Percentiles rank a stretch among this genome's conserved stretches.
phyloP scores from a whole-genome alignment of 1,140 invertebrate genomes.

The Pogonognathellus flavescens region DNA sequence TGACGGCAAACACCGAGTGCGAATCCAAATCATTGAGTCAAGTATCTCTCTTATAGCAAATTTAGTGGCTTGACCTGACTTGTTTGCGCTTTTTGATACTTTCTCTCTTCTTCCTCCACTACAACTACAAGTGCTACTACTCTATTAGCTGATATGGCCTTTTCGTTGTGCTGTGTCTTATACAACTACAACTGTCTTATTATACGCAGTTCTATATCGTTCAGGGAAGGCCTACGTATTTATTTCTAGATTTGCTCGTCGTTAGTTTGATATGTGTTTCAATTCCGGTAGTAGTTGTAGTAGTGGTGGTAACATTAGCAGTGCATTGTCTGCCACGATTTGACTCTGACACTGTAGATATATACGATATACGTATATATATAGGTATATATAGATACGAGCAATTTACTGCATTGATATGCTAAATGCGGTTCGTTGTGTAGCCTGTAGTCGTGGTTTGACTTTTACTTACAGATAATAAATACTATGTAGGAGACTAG shows the following conservation, averaged over 20 bases:
- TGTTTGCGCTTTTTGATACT: background rate
- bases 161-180: background rate
- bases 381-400: too few species aligned
- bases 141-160: background rate
- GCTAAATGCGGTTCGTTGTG: too few species aligned
- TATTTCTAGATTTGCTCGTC: slow-evolving; percentile 21
- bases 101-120: background rate
- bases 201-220: background rate
- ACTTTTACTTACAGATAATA: too few species aligned
- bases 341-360: background rate
- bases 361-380: background rate
- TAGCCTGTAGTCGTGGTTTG: too few species aligned
- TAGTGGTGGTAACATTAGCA: background rate
- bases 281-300: too few species aligned
- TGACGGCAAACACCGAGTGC: slow-evolving; percentile 26
- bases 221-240: background rate
- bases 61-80: slow-evolving; percentile 36
- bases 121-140: slow-evolving; percentile 6
- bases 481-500: too few species aligned
- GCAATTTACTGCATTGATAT: too few species aligned
- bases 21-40: slow-evolving; percentile 40
- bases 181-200: background rate
- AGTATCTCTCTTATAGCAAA: background rate
- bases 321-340: background rate
- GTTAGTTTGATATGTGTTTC: slow-evolving; percentile 11